Conservation (phyloP, 2,113 vertebrate species). For the Chlorodrepanis virens region DNA sequence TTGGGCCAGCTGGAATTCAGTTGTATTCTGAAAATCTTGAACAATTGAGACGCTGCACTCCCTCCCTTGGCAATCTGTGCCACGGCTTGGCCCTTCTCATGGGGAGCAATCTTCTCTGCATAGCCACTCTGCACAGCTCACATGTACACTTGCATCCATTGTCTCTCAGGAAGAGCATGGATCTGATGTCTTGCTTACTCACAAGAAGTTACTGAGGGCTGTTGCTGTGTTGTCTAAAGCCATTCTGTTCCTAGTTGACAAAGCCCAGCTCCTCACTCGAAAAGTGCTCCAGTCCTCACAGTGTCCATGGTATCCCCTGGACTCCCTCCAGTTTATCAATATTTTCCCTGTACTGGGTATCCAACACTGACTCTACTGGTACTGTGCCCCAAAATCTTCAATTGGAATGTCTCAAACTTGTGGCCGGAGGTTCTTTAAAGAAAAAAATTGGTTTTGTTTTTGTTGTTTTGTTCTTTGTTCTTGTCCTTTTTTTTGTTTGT, state of each 20-base stretch:
- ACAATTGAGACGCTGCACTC: fast-evolving
- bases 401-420: neutral
- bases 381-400: neutral
- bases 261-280: neutral
- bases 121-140: neutral
- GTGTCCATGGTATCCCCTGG: neutral
- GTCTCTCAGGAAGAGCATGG: neutral
- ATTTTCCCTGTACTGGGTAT: neutral
- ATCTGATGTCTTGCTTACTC: neutral
- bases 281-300: neutral
- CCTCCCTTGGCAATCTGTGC: neutral
- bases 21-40: neutral
- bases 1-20: neutral
- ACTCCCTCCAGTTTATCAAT: neutral
- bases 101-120: neutral
- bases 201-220: fast-evolving
- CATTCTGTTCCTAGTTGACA: neutral
- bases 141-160: fast-evolving
- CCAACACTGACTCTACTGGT: neutral
- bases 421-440: neutral
- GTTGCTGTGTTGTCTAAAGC: neutral
- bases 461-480: neutral
- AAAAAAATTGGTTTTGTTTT: neutral
- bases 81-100: neutral
- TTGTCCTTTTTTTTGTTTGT: neutral